Evolutionary conservation across 2,113 vertebrate genomes (phyloP), one percentile per base, ranked within the genome.

Genomic region (Octodon degus): DNA sequence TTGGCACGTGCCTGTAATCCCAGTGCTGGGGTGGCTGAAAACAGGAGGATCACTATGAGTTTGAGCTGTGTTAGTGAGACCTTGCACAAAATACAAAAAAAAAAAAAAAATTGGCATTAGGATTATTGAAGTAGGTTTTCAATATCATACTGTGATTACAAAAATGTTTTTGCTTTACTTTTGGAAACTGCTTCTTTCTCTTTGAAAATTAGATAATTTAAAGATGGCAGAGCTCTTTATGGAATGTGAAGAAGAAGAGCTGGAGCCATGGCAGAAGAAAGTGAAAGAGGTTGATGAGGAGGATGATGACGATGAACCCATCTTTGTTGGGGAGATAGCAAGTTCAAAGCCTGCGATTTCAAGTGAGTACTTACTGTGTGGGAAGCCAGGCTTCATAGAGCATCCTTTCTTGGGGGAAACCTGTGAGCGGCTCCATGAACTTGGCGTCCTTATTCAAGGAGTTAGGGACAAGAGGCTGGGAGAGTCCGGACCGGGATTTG

Each of bases 161-260:
- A 83, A 89, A 94, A 62, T 84, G 2, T 62, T 81, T 91, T 55
- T 14, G 9, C 50, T 89, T 92, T 85, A 74, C 14, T 90, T 90
- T 95, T 91, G 95, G 62, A 94, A 92, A 94, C 86, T 89, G 2
- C 32, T 97, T 83, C 50, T 30, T 12, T 50, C 5, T 37, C 68
- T 82, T 96, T 97, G 96, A 95, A 95, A 92, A 34, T 79, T 87
- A 58, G 97, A 87, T 94, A 98, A 97, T 96, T 76, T 89, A 96
- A 98, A 97, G 65, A 99, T 99, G 99, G 99, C 99, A 86, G 99
- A 99, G 98, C 99, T 99, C 67, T 99, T 99, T 98, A 99, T 99
- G 99, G 99, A 99, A 97, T 99, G 99, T 98, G 99, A 99, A 87
- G 99, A 99, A 98, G 99, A 99, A 97, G 99, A 99, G 96, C 98